Conservation (phyloP, 2,797 vertebrate genomes). For the Enteromius mattozi region DNA sequence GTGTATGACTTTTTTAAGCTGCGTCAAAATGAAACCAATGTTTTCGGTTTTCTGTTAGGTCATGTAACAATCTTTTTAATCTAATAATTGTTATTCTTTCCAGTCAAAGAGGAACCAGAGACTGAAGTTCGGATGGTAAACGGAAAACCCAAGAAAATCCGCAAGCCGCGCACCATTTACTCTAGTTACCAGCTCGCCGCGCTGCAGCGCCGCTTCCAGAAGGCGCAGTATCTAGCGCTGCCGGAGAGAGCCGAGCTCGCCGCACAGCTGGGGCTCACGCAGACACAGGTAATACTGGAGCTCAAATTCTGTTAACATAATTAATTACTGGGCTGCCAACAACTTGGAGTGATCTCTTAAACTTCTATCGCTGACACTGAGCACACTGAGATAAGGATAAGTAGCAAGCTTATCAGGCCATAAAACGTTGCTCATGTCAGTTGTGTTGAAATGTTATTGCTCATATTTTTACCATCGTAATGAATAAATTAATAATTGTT, state of each 20-base stretch:
- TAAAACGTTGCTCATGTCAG: not conserved
- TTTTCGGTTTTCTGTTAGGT: not conserved
- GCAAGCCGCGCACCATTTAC: constrained; percentile 97
- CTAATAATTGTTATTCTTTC: constrained; percentile 34
- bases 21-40: not conserved
- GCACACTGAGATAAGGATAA: constrained; percentile 29
- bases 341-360: not conserved
- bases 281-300: constrained; percentile 85
- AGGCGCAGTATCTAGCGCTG: constrained; percentile 95
- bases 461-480: not conserved
- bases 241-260: constrained; percentile 96
- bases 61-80: not conserved
- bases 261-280: constrained; percentile 94
- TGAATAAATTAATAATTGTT: not conserved
- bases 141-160: constrained; percentile 97
- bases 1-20: not conserved
- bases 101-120: constrained; percentile 96
- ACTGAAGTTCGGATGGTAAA: constrained; percentile 98
- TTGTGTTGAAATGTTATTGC: constrained; percentile 6
- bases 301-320: not conserved
- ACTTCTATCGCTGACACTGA: not conserved
- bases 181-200: constrained; percentile 98
- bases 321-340: not conserved
- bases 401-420: constrained; percentile 5
- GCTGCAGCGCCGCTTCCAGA: constrained; percentile 95